Conservation (phyloP, 2,888 invertebrate genomes). For the Gandaritis pyraliata region DNA sequence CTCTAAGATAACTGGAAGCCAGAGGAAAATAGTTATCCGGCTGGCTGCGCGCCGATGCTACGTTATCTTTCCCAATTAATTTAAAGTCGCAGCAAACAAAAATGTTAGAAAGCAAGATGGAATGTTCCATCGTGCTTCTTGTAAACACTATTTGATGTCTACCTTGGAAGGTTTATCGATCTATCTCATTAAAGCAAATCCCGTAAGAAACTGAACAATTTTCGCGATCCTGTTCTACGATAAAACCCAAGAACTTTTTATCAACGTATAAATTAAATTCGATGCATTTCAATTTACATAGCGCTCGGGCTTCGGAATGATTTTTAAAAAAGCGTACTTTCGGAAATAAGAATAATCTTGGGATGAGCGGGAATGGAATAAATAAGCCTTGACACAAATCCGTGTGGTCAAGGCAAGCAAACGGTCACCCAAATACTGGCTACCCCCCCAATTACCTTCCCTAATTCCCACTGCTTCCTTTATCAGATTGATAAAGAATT, state of each 20-base stretch:
- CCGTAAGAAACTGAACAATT: constrained; percentile 24
- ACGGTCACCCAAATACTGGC: constrained; percentile 57
- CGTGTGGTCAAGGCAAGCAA: constrained; percentile 54
- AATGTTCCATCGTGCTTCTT: constrained; percentile 6
- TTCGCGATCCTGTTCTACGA: no score
- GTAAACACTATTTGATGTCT: constrained; percentile 14
- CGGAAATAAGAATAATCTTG: constrained; percentile 45
- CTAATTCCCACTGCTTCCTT: constrained; percentile 53
- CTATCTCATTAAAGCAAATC: constrained; percentile 18
- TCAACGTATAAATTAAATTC: constrained; percentile 63
- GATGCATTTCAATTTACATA: constrained; percentile 64
- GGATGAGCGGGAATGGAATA: constrained; percentile 46
- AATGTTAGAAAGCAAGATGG: not conserved
- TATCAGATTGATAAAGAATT: constrained; percentile 58
- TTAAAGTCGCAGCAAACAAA: constrained; percentile 8
- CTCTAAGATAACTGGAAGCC: constrained; percentile 13
- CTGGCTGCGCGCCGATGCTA: constrained; percentile 3
- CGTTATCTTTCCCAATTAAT: constrained; percentile 18
- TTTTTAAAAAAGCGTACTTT: constrained; percentile 60
- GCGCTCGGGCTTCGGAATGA: constrained; percentile 54
- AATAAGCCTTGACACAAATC: constrained; percentile 57
- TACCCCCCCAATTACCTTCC: constrained; percentile 60
- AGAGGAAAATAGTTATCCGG: constrained; percentile 8
- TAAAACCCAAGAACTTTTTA: constrained; percentile 58
- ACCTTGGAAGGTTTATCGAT: constrained; percentile 12